Evolutionary conservation across 2,797 vertebrate genomes (phyloP), one percentile per base, ranked within the genome.

Genomic region (Darevskia mixta): DNA sequence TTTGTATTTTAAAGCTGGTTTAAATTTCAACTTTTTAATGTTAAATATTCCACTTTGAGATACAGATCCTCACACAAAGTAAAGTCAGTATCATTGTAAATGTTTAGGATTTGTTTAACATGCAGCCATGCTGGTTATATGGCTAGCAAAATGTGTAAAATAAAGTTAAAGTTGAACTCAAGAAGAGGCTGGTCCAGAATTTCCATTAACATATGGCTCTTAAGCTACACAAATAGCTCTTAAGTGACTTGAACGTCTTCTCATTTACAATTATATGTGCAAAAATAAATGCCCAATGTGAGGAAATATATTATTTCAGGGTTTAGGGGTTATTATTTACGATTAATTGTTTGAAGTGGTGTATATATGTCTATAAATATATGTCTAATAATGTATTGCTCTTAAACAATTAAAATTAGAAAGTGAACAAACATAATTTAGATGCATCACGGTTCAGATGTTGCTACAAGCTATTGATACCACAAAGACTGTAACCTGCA

Each of bases 211-310:
- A 96, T 94, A 96, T 96, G 96, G 91, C 95, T 96, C 94, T 95
- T 96, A 94, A 97, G 95, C 71, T 85, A 76, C 81, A 81, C 96
- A 96, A 94, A 95, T 96, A 96, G 91, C 95, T 96, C 94, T 95
- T 96, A 94, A 97, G 95, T 98, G 98, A 98, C 96, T 98, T 97
- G 98, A 97, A 93, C 93, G 95, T 95, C 96, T 96, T 93, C 95
- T 96, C 96, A 94, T 96, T 95, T 96, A 84, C 94, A 96, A 95
- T 93, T 95, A 93, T 96, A 97, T 95, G 96, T 97, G 95, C 93
- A 94, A 94, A 93, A 95, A 94, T 95, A 96, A 96, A 97, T 96
- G 94, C 95, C 95, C 94, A 94, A 95, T 96, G 95, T 96, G 95
- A 97, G 95, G 95, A 97, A 97, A 96, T 97, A 95, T 97, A 97